These are phyloP conservation scores for Acyrthosiphon pisum DNA, from an alignment of 1,140 invertebrate species.

Conservation along the genomic window DNA sequence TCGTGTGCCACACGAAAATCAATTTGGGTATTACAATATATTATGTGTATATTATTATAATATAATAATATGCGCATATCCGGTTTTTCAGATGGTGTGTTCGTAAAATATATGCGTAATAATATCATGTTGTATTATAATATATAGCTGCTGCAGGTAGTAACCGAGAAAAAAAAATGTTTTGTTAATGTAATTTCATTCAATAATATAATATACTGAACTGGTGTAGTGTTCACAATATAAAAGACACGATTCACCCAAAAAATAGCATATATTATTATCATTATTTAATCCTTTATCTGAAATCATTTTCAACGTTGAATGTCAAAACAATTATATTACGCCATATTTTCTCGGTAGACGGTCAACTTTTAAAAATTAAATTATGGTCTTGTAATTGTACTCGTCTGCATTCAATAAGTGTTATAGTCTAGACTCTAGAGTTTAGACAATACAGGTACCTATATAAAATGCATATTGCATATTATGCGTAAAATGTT, in stretches of 20 bases:
- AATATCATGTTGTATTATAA: not conserved
- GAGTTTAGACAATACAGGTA: not conserved
- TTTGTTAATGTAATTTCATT: not conserved
- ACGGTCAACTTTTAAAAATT: not conserved
- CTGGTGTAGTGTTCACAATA: not conserved
- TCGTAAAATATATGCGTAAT: not conserved
- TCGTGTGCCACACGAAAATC: not conserved
- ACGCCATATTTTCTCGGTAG: not conserved
- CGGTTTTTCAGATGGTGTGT: not conserved
- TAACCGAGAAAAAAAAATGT: not conserved
- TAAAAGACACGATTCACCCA: not conserved
- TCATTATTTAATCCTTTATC: not conserved
- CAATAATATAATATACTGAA: not conserved
- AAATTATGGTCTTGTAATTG: not conserved
- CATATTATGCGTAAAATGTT: not conserved
- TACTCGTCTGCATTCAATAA: not conserved
- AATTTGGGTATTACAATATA: not conserved
- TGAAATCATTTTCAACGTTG: not conserved
- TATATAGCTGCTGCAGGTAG: not conserved
- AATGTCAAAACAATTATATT: not conserved
- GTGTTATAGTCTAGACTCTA: not conserved
- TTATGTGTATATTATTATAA: not conserved
- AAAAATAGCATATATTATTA: not conserved
- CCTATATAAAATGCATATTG: not conserved
- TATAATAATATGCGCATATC: constrained; percentile 1